phyloP scores from a whole-genome alignment of 2,888 invertebrate species.

The Eulithis testata region DNA sequence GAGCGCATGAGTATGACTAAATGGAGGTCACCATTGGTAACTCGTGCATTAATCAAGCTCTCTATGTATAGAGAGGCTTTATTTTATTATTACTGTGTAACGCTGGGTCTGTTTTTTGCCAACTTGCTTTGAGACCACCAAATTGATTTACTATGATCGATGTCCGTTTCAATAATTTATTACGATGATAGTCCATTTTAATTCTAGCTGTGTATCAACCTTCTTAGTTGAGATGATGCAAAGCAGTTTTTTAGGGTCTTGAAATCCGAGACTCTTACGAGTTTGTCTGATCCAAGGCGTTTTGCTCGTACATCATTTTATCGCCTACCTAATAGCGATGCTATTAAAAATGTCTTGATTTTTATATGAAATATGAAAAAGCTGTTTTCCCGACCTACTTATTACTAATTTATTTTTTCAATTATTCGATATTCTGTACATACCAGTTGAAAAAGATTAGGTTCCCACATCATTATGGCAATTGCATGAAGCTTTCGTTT shows the following conservation, averaged over 20 bases:
- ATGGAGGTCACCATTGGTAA: not conserved
- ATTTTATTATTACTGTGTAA: too few relatives aligned
- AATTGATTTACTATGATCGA: conserved; percentile 2
- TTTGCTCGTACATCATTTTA: too few relatives aligned
- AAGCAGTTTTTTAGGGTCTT: not conserved
- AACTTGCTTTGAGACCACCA: not conserved
- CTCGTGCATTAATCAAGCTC: not conserved
- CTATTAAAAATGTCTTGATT: too few relatives aligned
- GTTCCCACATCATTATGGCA: not conserved
- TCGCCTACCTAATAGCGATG: too few relatives aligned
- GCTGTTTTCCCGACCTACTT: too few relatives aligned
- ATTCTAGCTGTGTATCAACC: conserved; percentile 5
- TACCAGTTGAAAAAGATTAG: not conserved
- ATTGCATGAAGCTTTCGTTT: not conserved
- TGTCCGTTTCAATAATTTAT: not conserved
- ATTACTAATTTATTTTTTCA: too few relatives aligned
- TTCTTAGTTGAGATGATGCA: not conserved
- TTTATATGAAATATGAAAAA: too few relatives aligned
- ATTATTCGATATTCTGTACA: too few relatives aligned
- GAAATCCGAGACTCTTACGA: too few relatives aligned
- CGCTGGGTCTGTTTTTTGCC: not conserved
- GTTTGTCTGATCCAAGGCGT: too few relatives aligned
- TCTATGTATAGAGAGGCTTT: too few relatives aligned
- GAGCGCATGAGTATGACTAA: too few relatives aligned
- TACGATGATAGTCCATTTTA: not conserved